Percentiles rank a stretch among this genome's conserved stretches.
phyloP scores from a whole-genome alignment of 2,113 vertebrate genomes.

The Sebastes schlegelii region DNA sequence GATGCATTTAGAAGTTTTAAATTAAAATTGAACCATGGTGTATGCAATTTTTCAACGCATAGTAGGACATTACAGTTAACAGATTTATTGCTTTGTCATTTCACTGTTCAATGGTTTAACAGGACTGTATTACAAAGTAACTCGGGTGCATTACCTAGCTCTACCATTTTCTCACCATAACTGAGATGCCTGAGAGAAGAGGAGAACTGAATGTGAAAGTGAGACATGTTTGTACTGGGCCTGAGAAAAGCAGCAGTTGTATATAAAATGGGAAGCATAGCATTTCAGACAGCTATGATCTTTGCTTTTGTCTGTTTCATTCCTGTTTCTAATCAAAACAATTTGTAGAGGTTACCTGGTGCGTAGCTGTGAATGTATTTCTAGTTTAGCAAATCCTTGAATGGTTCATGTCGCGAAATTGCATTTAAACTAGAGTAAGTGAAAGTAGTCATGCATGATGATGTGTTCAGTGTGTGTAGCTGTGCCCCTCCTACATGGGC shows the following conservation, averaged over 20 bases:
- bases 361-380: conserved; percentile 11
- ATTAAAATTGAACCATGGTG: neutral
- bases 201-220: conserved; percentile 10
- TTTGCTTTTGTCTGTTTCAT: conserved; percentile 9
- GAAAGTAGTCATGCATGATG: neutral
- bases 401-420: neutral
- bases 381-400: conserved; percentile 21
- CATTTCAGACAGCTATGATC: neutral
- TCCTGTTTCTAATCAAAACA: conserved; percentile 8
- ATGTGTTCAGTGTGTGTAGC: too few relatives aligned
- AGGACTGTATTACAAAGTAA: neutral
- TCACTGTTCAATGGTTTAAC: neutral
- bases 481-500: neutral
- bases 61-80: neutral
- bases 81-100: neutral
- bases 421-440: neutral
- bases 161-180: neutral
- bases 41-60: neutral
- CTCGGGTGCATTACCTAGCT: neutral
- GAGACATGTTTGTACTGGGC: neutral
- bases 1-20: neutral
- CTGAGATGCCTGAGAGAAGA: neutral
- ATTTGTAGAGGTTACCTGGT: neutral
- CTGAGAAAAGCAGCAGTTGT: neutral
- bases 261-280: neutral